Evolutionary conservation across 1,140 invertebrate genomes (phyloP).

Genomic region (Lordiphosa clarofinis): DNA sequence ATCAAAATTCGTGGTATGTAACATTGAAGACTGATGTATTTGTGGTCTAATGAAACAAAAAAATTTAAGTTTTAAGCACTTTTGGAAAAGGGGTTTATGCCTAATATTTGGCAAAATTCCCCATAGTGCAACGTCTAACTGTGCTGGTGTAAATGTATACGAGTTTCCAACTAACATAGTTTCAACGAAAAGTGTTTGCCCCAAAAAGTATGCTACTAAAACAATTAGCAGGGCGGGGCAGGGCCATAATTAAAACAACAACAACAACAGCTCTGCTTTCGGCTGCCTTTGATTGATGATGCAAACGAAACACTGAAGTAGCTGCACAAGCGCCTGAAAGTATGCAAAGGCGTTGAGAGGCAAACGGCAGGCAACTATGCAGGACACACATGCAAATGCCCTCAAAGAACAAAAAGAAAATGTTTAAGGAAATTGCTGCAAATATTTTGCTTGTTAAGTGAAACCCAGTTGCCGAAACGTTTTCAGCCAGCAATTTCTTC

Average conservation of each 20-base stretch:
- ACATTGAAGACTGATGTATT: too few species aligned
- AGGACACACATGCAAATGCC: conserved; percentile 22
- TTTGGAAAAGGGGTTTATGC: too few species aligned
- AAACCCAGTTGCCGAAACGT: conserved; percentile 70
- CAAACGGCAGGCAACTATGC: conserved; percentile 55
- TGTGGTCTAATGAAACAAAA: too few species aligned
- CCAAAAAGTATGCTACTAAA: conserved; percentile 72
- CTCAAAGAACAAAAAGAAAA: conserved; percentile 58
- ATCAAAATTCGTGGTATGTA: too few species aligned
- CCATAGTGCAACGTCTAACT: too few species aligned
- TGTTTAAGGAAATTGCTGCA: conserved; percentile 76
- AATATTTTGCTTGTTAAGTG: conserved; percentile 78
- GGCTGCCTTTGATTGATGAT: conserved; percentile 66
- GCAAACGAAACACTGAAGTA: conserved; percentile 43
- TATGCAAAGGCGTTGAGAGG: conserved; percentile 53
- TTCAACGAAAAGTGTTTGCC: conserved; percentile 35
- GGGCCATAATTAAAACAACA: conserved; percentile 70
- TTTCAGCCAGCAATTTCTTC: conserved; percentile 58
- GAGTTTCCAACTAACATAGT: conserved; percentile 54
- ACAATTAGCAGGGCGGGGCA: conserved; percentile 64
- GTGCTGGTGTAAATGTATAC: not conserved
- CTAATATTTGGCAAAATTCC: too few species aligned
- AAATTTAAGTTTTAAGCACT: too few species aligned
- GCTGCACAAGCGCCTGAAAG: conserved; percentile 49
- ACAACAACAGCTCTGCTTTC: conserved; percentile 31